A percentile compares a stretch with the other conserved stretches of the same genome.
phyloP scores from a whole-genome alignment of 2,888 invertebrate species.

The Litoditis marina region DNA sequence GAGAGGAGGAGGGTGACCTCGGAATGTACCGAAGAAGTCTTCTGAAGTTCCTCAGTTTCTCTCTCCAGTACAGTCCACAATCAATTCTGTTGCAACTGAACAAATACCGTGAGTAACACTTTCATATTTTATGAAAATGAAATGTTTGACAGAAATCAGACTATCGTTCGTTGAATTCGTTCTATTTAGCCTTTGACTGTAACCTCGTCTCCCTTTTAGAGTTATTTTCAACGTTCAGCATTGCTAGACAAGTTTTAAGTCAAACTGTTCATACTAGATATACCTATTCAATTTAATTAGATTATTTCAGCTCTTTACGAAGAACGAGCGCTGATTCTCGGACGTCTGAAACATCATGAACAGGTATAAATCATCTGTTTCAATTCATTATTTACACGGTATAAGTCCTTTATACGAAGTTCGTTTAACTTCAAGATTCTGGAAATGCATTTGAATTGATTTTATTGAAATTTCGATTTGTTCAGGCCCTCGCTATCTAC shows the following conservation, averaged over 20 bases:
- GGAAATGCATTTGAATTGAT: neutral
- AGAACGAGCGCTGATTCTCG: conserved; percentile 89
- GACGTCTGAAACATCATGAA: conserved; percentile 83
- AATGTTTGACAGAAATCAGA: no score
- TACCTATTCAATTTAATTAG: no score
- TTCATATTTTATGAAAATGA: conserved; percentile 1
- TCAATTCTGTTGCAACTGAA: conserved; percentile 47
- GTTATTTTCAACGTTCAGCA: no score
- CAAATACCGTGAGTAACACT: conserved; percentile 39
- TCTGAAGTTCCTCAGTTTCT: conserved; percentile 46
- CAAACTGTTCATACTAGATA: no score
- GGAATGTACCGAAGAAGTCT: conserved; percentile 71
- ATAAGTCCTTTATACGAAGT: no score
- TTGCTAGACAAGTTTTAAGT: no score
- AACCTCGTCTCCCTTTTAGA: no score
- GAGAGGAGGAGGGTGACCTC: conserved; percentile 65
- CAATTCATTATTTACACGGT: no score
- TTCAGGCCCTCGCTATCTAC: conserved; percentile 79
- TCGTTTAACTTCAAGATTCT: no score
- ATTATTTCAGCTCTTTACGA: conserved; percentile 77
- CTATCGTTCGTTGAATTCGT: neutral
- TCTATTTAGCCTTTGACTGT: neutral
- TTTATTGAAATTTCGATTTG: neutral
- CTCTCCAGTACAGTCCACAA: conserved; percentile 49
- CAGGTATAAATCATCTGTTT: conserved; percentile 67